Base-by-base conservation (phyloP, 2,888 invertebrate genomes). In the Parapristionchus giblindavisi region DNA sequence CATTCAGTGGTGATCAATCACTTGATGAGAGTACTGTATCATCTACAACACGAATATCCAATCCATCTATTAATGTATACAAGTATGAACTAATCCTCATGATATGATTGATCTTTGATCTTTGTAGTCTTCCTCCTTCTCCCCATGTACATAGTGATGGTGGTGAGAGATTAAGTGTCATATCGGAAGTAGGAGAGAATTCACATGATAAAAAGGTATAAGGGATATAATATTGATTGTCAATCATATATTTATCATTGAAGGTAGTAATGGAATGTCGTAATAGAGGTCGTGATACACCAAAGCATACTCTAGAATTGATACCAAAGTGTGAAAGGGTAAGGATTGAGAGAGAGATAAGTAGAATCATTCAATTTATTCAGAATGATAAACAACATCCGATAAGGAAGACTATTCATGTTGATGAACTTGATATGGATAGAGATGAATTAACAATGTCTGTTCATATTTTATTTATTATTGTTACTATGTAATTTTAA, bases 231-330 rank as follows among this genome's bases (percentile, higher is more conserved):
- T 43, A 14, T 43, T 8, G 11, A 17, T 43, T 17, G 8, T 43
- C 43, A 54, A 54, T n/a, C 27, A 24, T n/a, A 14, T 8, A 54
- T n/a, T n/a, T n/a, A n/a, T n/a, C n/a, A n/a, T n/a, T n/a, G n/a
- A 3, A 65, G 63, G 63, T 40, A 29, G 29, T 65, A 40, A 17
- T 65, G 29, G 63, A 65, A 14, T 40, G 70, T 21, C 14, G 56
- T 40, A 54, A 56, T 40, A 38, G 40, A 27, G 29, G 36, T 11
- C n/a, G 70, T 56, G 70, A 71, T 6, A 38, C 36, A 11, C 40
- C 24, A 40, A 71, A 71, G 34, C 70, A 71, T 40, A 71, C 70
- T 27, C 70, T 71, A n/a, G 70, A 36, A 40, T 56, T 71, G 70
- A 54, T 40, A 32, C 52, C 70, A 54, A 52, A 54, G 38, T 36